These are phyloP conservation scores for Brachyhypopomus occidentalis DNA, from an alignment of 2,113 vertebrate genomes.

Conservation along the genomic window DNA sequence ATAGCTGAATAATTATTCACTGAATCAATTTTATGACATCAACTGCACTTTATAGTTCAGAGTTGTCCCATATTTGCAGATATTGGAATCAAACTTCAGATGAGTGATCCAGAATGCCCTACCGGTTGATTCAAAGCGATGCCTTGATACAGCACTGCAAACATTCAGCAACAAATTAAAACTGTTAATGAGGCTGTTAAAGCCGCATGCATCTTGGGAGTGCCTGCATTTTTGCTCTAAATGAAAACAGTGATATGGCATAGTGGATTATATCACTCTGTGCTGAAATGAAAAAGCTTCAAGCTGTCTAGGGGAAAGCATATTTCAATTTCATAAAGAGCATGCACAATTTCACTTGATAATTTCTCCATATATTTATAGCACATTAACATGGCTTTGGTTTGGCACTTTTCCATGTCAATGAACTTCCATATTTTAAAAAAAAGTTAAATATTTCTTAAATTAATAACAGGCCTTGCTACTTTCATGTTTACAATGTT, in stretches of 20 bases:
- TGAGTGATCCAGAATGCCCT: slow-evolving; percentile 40
- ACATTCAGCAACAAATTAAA: slow-evolving; percentile 39
- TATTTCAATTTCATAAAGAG: background rate
- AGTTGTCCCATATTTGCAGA: slow-evolving; percentile 56
- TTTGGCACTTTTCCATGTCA: background rate
- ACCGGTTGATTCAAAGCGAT: slow-evolving; percentile 37
- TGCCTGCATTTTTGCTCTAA: background rate
- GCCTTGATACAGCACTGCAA: slow-evolving; percentile 21
- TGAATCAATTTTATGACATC: slow-evolving; percentile 65
- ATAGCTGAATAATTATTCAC: slow-evolving; percentile 66
- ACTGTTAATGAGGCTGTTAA: slow-evolving; percentile 37
- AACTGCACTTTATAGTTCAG: slow-evolving; percentile 59
- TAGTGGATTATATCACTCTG: background rate
- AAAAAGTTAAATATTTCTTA: background rate
- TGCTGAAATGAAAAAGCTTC: slow-evolving; percentile 14
- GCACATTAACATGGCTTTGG: background rate
- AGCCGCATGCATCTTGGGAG: slow-evolving; percentile 30
- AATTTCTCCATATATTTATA: slow-evolving; percentile 26
- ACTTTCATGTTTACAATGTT: background rate
- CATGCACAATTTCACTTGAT: slow-evolving; percentile 31
- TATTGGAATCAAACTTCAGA: slow-evolving; percentile 39
- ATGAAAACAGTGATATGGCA: slow-evolving; percentile 13
- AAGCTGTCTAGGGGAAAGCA: slow-evolving; percentile 2
- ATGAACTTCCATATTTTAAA: background rate
- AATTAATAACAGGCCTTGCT: background rate